These are phyloP conservation scores for Lucilia cuprina DNA, from an alignment of 1,140 invertebrate genomes.

Conservation along the genomic window DNA sequence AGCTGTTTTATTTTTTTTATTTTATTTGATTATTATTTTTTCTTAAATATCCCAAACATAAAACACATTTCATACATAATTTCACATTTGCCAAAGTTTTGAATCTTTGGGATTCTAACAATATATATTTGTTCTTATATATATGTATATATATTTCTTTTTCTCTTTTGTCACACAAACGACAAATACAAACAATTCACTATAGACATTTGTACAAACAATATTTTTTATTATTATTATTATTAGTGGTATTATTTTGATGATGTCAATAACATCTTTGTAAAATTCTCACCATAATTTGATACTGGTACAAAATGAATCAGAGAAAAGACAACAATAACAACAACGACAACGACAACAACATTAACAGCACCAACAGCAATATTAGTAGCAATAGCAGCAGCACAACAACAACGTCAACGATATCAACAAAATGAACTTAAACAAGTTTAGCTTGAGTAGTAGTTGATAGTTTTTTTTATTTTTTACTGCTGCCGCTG, in stretches of 20 bases:
- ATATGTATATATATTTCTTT: background rate
- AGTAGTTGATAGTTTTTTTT: slow-evolving; percentile 6
- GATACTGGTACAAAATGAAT: slow-evolving; percentile 9
- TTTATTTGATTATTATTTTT: background rate
- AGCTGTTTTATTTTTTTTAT: background rate
- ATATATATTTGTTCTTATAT: background rate
- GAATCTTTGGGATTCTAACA: no score
- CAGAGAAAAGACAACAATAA: background rate
- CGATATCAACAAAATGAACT: background rate
- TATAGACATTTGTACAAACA: background rate
- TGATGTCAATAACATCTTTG: slow-evolving; percentile 10
- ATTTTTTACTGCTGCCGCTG: background rate
- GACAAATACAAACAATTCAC: background rate
- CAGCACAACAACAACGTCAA: background rate
- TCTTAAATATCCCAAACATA: background rate
- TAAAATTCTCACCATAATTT: slow-evolving; percentile 29
- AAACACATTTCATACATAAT: background rate
- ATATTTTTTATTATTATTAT: slow-evolving; percentile 2
- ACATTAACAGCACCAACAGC: background rate
- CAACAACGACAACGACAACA: background rate
- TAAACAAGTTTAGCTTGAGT: slow-evolving; percentile 21
- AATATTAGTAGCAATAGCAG: background rate
- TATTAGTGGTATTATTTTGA: background rate
- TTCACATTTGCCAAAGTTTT: no score
- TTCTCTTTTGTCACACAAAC: background rate